These are phyloP conservation scores for Hypomecis punctinalis DNA, from an alignment of 2,888 invertebrate genomes.

Conservation along the genomic window DNA sequence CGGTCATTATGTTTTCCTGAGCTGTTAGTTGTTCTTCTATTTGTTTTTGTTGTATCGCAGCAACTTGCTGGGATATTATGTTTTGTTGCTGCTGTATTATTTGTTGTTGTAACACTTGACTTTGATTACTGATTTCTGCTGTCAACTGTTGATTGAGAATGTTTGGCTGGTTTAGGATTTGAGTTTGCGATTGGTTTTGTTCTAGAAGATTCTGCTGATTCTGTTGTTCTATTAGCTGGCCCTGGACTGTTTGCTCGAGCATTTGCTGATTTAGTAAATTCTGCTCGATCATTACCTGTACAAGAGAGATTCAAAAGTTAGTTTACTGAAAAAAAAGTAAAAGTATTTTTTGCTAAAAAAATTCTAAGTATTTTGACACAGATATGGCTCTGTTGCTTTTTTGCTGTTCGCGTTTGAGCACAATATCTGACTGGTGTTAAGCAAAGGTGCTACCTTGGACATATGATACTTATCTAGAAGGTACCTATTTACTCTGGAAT, in stretches of 20 bases:
- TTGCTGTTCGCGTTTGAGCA: too few relatives aligned
- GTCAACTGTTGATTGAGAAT: slow-evolving; percentile 70
- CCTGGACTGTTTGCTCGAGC: slow-evolving; percentile 71
- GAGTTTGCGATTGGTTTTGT: slow-evolving; percentile 61
- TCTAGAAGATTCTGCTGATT: slow-evolving; percentile 64
- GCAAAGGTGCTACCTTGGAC: too few relatives aligned
- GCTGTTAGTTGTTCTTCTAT: slow-evolving; percentile 71
- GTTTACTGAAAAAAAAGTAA: neutral
- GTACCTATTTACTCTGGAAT: too few relatives aligned
- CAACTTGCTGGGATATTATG: slow-evolving; percentile 78
- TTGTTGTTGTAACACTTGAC: slow-evolving; percentile 82
- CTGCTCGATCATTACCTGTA: slow-evolving; percentile 77
- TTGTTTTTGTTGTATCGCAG: slow-evolving; percentile 79
- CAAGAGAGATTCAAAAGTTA: neutral
- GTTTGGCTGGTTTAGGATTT: slow-evolving; percentile 58
- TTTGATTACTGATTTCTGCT: slow-evolving; percentile 76
- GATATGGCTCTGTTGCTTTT: too few relatives aligned
- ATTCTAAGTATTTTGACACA: too few relatives aligned
- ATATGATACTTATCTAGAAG: too few relatives aligned
- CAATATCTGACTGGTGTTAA: too few relatives aligned
- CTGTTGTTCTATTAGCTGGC: slow-evolving; percentile 72
- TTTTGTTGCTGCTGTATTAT: slow-evolving; percentile 81
- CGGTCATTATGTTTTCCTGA: slow-evolving; percentile 68
- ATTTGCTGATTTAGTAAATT: slow-evolving; percentile 79
- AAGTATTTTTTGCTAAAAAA: too few relatives aligned